A percentile compares a stretch with the other conserved stretches of the same genome.
Conservation (phyloP, 1,140 invertebrate species). For the Tetramorium simillimum region DNA sequence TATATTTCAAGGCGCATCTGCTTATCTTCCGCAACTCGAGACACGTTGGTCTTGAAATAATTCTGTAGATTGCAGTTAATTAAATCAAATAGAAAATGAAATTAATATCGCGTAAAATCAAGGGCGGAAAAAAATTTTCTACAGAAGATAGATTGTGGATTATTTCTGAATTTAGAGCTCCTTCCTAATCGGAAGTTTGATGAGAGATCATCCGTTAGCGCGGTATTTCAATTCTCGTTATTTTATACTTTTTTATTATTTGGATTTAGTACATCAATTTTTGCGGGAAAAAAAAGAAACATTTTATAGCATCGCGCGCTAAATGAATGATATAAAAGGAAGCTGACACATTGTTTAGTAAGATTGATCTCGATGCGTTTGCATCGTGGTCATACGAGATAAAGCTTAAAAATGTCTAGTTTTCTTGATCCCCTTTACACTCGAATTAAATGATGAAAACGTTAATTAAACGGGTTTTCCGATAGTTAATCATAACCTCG, state of each 20-base stretch:
- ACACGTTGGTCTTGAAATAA: neutral
- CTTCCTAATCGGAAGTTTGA: neutral
- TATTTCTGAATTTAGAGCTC: neutral
- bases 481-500: constrained; percentile 5
- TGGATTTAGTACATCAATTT: neutral
- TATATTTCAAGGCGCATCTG: constrained; percentile 2
- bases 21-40: neutral
- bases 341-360: constrained; percentile 15
- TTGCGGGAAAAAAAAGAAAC: neutral
- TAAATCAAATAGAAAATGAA: neutral
- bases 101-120: neutral
- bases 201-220: neutral
- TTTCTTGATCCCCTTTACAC: constrained; percentile 7
- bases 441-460: constrained; percentile 29
- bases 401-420: constrained; percentile 9
- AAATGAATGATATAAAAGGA: neutral
- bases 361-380: neutral
- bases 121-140: neutral
- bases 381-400: neutral
- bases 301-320: neutral
- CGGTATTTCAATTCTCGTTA: neutral
- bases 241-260: neutral
- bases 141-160: neutral
- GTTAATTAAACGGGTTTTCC: constrained; percentile 17
- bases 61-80: neutral